A percentile compares a stretch with the other conserved stretches of the same genome.
Conservation (phyloP, 2,797 vertebrate species). For the Onychomys leucogaster region DNA sequence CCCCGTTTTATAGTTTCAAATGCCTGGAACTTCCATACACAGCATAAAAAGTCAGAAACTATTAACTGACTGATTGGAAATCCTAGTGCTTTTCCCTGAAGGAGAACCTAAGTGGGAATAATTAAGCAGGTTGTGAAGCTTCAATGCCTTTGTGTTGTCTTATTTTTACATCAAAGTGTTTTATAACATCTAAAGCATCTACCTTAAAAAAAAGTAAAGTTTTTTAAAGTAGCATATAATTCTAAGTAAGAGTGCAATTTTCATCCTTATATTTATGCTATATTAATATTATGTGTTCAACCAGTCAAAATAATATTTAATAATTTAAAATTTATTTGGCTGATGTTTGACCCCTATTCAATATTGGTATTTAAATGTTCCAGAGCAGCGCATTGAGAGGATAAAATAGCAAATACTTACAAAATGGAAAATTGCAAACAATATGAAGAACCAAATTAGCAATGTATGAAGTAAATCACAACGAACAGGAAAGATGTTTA, state of each 20-base stretch:
- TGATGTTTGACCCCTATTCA: background rate
- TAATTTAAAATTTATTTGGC: background rate
- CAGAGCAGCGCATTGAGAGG: background rate
- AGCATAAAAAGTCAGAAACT: background rate
- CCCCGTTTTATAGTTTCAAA: background rate
- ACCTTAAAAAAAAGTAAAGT: background rate
- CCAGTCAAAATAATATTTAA: background rate
- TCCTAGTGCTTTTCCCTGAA: background rate
- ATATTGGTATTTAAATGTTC: background rate
- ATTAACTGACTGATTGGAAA: background rate
- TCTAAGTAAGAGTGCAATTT: background rate
- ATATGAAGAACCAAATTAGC: constrained; percentile 19
- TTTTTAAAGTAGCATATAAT: background rate
- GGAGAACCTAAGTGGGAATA: background rate
- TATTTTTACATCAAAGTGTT: background rate
- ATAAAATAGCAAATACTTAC: background rate
- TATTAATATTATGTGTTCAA: background rate
- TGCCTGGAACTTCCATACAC: background rate
- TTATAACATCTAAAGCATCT: background rate
- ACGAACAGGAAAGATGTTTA: background rate
- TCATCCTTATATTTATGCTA: background rate
- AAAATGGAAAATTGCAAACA: background rate
- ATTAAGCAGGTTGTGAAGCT: background rate
- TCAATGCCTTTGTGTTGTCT: background rate
- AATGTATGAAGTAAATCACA: background rate